Base-by-base conservation (phyloP, 1,140 invertebrate genomes). In the Lineus longissimus region DNA sequence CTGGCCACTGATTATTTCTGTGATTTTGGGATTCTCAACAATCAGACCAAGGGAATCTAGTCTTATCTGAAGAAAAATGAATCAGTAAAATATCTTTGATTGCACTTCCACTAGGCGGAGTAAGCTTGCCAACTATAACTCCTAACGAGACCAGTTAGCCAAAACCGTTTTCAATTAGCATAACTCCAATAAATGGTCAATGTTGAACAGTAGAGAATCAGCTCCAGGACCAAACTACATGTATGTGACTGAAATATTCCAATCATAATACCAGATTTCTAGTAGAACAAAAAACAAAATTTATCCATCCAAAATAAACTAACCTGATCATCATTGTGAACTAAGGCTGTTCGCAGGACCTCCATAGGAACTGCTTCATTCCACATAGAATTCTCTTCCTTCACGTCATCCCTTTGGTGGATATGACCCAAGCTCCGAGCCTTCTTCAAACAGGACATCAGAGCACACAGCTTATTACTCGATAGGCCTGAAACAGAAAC, bases 21-120 rank as follows among this genome's bases (percentile, higher is more conserved):
- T 90, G 17, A 86, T 88, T 75, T 89, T 90, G 51, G 87, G 87
- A 15, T 87, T 90, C 70, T 92, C 90, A 61, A 89, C 87, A 15
- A 95, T 73, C 7, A 93, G 78, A 2, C 86, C 85, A 62, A 93
- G 83, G 0, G 86, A 85, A 67, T 83, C 82, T 17, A 85, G 71
- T 57, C 83, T 70, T 43, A 86, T 74, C 83, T 87, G 58, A 25
- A 74, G 71, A 61, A 65, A 63, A 65, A n/a, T n/a, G n/a, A n/a
- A n/a, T n/a, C n/a, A n/a, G n/a, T n/a, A n/a, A n/a, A n/a, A n/a
- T n/a, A n/a, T n/a, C n/a, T n/a, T n/a, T n/a, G n/a, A n/a, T n/a
- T n/a, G n/a, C n/a, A n/a, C n/a, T n/a, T n/a, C n/a, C n/a, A n/a
- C n/a, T n/a, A n/a, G n/a, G n/a, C n/a, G n/a, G n/a, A n/a, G n/a